These are phyloP conservation scores for Rousettus madagascariensis DNA, from an alignment of 2,797 vertebrate species.

Conservation along the genomic window DNA sequence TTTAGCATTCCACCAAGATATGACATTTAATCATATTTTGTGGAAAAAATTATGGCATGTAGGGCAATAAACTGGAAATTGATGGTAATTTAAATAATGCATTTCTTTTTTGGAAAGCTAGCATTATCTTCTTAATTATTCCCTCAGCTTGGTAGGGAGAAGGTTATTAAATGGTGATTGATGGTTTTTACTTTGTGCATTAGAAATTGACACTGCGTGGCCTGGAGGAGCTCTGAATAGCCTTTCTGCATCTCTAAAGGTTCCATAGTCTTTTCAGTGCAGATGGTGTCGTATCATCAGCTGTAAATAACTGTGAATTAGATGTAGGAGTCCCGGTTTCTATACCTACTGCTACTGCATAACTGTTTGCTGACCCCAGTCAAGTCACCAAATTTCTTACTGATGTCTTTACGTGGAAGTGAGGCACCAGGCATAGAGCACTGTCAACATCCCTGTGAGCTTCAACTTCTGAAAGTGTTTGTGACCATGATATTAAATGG, in stretches of 20 bases:
- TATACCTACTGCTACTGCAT: neutral
- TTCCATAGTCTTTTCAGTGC: neutral
- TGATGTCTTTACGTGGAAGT: neutral
- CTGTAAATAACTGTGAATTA: neutral
- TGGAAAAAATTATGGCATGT: neutral
- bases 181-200: neutral
- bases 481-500: neutral
- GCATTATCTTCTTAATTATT: neutral
- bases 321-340: neutral
- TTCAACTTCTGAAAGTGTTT: neutral
- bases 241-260: neutral
- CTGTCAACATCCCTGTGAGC: neutral
- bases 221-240: neutral
- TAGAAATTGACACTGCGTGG: neutral
- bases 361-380: neutral
- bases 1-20: neutral
- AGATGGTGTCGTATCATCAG: neutral
- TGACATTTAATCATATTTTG: neutral
- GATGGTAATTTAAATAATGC: neutral
- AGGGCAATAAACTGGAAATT: neutral
- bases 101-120: neutral
- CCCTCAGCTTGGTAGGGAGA: neutral
- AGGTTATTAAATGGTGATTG: neutral
- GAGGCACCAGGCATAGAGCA: neutral
- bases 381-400: neutral